Conservation (phyloP, 1,140 invertebrate species). For the Metopolophium dirhodum region DNA sequence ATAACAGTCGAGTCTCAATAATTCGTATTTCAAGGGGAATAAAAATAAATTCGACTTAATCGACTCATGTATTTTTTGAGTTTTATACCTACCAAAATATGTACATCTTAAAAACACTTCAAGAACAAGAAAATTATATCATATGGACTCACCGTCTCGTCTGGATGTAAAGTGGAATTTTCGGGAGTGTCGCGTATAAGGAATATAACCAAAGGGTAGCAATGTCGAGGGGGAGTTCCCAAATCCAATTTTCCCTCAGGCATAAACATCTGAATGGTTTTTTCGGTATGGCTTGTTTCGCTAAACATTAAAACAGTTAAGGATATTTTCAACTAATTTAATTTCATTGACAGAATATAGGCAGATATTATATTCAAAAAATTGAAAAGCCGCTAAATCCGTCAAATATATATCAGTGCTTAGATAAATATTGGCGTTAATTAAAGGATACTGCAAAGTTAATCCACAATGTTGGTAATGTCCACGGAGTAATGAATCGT, state of each 20-base stretch:
- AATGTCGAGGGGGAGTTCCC: slow-evolving; percentile 74
- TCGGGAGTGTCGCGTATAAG: slow-evolving; percentile 69
- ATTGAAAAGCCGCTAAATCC: neutral
- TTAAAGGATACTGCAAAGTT: slow-evolving; percentile 61
- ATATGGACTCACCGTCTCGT: slow-evolving; percentile 71
- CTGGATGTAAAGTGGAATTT: slow-evolving; percentile 70
- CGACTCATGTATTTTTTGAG: too few species aligned
- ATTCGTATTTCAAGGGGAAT: too few species aligned
- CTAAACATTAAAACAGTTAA: slow-evolving; percentile 58
- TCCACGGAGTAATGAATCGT: slow-evolving; percentile 67
- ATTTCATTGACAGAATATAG: neutral
- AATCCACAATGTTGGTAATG: slow-evolving; percentile 65
- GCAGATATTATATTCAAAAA: neutral
- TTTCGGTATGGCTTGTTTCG: slow-evolving; percentile 71
- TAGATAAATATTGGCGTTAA: neutral
- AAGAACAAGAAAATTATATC: neutral
- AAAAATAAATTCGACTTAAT: too few species aligned
- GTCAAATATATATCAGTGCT: neutral
- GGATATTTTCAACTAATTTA: slow-evolving; percentile 47
- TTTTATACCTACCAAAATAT: too few species aligned
- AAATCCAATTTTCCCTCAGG: slow-evolving; percentile 71
- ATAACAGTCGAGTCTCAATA: neutral
- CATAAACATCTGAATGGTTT: slow-evolving; percentile 69
- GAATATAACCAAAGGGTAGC: slow-evolving; percentile 78
- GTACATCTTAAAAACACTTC: too few species aligned